These are phyloP conservation scores for Rhynchotus rufescens DNA, from an alignment of 2,797 vertebrate species.

Conservation along the genomic window DNA sequence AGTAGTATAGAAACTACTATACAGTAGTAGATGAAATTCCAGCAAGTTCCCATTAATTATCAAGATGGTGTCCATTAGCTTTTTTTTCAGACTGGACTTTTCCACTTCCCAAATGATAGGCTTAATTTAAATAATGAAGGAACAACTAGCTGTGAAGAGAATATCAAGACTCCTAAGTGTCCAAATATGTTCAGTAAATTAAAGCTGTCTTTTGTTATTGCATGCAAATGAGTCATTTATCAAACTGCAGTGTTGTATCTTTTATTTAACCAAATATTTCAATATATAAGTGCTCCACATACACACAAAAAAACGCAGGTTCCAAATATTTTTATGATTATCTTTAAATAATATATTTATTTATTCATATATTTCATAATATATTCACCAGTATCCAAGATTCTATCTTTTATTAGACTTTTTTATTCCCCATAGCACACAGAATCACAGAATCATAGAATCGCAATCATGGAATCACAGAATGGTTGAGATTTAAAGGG, in stretches of 20 bases:
- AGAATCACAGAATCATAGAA: no score
- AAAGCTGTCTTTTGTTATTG: neutral
- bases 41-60: neutral
- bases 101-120: neutral
- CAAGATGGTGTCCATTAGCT: neutral
- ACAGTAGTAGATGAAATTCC: neutral
- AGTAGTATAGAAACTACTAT: no score
- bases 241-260: neutral
- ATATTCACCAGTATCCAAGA: neutral
- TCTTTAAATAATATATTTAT: neutral
- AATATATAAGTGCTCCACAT: neutral
- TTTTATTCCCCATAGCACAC: neutral
- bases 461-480: no score
- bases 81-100: neutral
- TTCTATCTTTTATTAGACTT: neutral
- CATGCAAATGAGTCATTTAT: neutral
- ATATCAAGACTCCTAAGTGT: neutral
- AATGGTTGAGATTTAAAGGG: no score
- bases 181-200: slow-evolving; percentile 21
- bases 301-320: neutral
- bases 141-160: neutral
- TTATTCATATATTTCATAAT: no score
- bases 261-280: neutral
- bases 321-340: slow-evolving; percentile 22
- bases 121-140: neutral